These are phyloP conservation scores for Brienomyrus brachyistius DNA, from an alignment of 2,113 vertebrate genomes.

Conservation along the genomic window DNA sequence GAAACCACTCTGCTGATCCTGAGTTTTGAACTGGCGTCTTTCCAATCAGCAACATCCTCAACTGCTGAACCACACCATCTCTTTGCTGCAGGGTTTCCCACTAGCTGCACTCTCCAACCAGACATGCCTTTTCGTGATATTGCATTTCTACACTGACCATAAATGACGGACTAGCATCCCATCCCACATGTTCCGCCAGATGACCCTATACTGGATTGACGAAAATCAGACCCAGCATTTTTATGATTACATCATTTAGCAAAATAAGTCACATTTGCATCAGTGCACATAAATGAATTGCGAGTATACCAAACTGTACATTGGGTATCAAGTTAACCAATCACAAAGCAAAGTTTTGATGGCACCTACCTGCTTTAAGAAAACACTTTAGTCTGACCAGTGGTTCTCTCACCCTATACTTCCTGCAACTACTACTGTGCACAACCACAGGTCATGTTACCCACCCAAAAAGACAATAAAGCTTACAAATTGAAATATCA, in stretches of 20 bases:
- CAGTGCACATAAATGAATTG: not conserved
- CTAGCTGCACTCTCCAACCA: too few relatives aligned
- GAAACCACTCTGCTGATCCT: not conserved
- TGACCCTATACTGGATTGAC: not conserved
- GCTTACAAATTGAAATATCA: not conserved
- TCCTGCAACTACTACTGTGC: not conserved
- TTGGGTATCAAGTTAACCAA: not conserved
- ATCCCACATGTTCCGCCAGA: not conserved
- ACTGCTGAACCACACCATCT: not conserved
- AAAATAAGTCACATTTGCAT: not conserved
- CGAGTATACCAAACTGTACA: not conserved
- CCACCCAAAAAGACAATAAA: not conserved
- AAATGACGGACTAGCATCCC: not conserved
- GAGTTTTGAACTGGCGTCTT: not conserved
- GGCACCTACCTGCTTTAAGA: not conserved
- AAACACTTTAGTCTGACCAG: not conserved
- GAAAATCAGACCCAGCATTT: not conserved
- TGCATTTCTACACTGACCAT: not conserved
- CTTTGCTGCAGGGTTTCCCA: too few relatives aligned
- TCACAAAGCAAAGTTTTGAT: not conserved
- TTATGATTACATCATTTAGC: not conserved
- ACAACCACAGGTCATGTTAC: not conserved
- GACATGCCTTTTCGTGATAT: not conserved
- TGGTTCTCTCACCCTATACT: too few relatives aligned
- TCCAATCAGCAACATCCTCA: not conserved